Conservation (phyloP, 1,140 invertebrate species). For the Heterodera schachtii region DNA sequence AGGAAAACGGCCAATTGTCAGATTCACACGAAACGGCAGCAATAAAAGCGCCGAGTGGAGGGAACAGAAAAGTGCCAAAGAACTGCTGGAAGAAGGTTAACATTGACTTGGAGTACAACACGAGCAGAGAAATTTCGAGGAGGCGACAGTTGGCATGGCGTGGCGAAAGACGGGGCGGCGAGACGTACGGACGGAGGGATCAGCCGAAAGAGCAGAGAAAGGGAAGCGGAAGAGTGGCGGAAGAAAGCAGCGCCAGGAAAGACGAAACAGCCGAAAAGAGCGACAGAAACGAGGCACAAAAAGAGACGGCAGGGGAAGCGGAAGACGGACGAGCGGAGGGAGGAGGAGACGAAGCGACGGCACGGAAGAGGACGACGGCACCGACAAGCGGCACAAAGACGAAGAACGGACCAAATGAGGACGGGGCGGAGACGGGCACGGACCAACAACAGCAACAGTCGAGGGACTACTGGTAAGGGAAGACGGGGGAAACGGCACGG, state of each 20-base stretch:
- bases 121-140: constrained; percentile 16
- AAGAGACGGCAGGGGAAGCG: not conserved
- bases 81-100: constrained; percentile 46
- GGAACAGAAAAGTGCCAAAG: constrained; percentile 38
- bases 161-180: not conserved
- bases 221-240: not conserved
- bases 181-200: constrained; percentile 10
- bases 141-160: constrained; percentile 5
- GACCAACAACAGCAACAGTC: too few species aligned
- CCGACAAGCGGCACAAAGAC: too few species aligned
- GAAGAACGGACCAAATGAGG: too few species aligned
- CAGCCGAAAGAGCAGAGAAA: not conserved
- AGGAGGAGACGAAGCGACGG: too few species aligned
- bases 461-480: too few species aligned
- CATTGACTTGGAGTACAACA: constrained; percentile 43
- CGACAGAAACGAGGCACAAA: not conserved
- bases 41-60: constrained; percentile 2
- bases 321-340: not conserved
- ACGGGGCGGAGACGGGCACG: too few species aligned
- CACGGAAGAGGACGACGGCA: too few species aligned
- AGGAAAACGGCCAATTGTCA: not conserved
- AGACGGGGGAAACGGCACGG: too few species aligned
- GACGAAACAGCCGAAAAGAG: not conserved
- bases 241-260: not conserved
- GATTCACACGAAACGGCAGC: not conserved